Evolutionary conservation across 2,888 invertebrate genomes (phyloP).

Genomic region (Eumerus sabulonum): DNA sequence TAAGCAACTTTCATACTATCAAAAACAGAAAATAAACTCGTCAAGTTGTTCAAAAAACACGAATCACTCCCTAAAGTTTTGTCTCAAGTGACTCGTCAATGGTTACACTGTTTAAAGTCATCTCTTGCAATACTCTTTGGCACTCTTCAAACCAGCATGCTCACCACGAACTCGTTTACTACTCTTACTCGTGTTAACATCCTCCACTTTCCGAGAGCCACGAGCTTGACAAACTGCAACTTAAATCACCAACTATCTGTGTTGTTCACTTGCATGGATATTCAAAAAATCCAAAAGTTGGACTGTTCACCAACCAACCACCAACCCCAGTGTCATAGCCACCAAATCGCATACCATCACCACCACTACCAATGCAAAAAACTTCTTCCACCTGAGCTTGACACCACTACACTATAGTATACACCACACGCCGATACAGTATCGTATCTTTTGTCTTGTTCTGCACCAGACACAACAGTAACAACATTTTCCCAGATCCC

Average conservation of each 20-base stretch:
- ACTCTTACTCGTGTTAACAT: conserved; percentile 7
- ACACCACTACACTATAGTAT: background rate
- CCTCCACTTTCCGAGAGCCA: too few relatives aligned
- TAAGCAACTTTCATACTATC: too few relatives aligned
- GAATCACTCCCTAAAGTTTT: too few relatives aligned
- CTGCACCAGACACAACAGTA: conserved; percentile 44
- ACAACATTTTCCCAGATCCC: conserved; percentile 56
- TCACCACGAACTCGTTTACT: too few relatives aligned
- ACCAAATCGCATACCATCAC: too few relatives aligned
- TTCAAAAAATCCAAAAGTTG: conserved; percentile 7
- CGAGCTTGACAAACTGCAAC: conserved; percentile 46
- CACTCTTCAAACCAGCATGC: too few relatives aligned
- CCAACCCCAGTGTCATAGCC: conserved; percentile 6
- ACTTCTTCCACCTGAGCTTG: conserved; percentile 38
- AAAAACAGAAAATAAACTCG: too few relatives aligned
- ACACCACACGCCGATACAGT: conserved; percentile 2
- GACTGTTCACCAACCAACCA: conserved; percentile 17
- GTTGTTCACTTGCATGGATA: conserved; percentile 46
- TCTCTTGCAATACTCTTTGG: too few relatives aligned
- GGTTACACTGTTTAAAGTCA: too few relatives aligned
- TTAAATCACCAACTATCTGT: conserved; percentile 4
- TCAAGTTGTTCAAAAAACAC: too few relatives aligned
- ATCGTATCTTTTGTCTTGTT: conserved; percentile 49
- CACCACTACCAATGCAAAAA: conserved; percentile 4
- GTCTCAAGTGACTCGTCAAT: too few relatives aligned